These are phyloP conservation scores for Patella caerulea DNA, from an alignment of 2,888 invertebrate species.

Conservation along the genomic window DNA sequence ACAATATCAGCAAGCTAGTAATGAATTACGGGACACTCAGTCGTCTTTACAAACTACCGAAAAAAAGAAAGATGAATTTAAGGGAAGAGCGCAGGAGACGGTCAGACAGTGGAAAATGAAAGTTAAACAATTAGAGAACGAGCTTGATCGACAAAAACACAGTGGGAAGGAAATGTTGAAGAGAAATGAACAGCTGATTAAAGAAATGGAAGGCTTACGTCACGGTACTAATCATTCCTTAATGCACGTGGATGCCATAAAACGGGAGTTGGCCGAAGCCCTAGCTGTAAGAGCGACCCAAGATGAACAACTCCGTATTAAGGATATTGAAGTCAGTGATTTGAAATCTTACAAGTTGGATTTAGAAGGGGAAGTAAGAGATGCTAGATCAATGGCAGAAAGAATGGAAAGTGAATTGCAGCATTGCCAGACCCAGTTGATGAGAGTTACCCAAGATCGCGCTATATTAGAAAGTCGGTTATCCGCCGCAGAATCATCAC, in stretches of 20 bases:
- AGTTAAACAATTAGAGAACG: slow-evolving; percentile 66
- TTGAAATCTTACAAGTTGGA: slow-evolving; percentile 65
- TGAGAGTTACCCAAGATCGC: slow-evolving; percentile 58
- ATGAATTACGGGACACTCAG: slow-evolving; percentile 59
- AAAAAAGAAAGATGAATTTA: slow-evolving; percentile 65
- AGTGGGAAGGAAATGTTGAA: slow-evolving; percentile 58
- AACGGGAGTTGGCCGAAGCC: slow-evolving; percentile 64
- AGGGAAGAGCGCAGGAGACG: slow-evolving; percentile 66
- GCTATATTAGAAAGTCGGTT: slow-evolving; percentile 60
- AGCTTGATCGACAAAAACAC: slow-evolving; percentile 64
- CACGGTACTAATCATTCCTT: slow-evolving; percentile 54
- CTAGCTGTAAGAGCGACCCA: slow-evolving; percentile 66
- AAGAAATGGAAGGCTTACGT: slow-evolving; percentile 61
- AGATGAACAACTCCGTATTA: slow-evolving; percentile 67
- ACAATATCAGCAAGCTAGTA: slow-evolving; percentile 56
- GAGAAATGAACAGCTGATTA: slow-evolving; percentile 66
- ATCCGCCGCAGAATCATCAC: slow-evolving; percentile 61
- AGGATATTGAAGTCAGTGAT: slow-evolving; percentile 68
- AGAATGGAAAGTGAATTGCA: slow-evolving; percentile 66
- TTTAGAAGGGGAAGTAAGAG: slow-evolving; percentile 62
- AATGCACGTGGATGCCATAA: slow-evolving; percentile 63
- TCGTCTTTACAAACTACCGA: slow-evolving; percentile 57
- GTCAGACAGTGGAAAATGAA: slow-evolving; percentile 69
- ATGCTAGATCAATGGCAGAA: slow-evolving; percentile 61
- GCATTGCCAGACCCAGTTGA: slow-evolving; percentile 47